Base-by-base conservation (phyloP, 2,888 invertebrate species). In the Neoaliturus tenellus region DNA sequence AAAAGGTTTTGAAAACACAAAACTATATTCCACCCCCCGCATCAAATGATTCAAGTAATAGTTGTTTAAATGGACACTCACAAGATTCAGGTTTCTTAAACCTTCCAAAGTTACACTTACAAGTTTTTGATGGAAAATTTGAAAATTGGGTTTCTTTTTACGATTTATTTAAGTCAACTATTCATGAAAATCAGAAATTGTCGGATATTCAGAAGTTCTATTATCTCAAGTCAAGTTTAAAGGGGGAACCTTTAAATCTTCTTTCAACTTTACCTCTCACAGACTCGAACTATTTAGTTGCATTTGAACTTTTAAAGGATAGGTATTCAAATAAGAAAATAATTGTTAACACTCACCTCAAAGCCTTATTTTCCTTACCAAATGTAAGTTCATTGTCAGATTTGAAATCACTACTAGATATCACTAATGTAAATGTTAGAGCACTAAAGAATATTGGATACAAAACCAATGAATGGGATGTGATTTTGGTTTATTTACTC, bases 191-290 rank as follows among this genome's bases (percentile, higher is more conserved):
- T 33, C 33, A 31, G 14, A 31, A 8, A 2, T 33, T 69, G n/a
- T 69, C 35, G 10, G 69, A 69, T 69, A 33, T 69, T 69, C 69
- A 69, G 33, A 69, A 33, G 35, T 69, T 28, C 31, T 69, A 10
- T 33, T 20, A 69, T 17, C 69, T 33, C 31, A 69, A 69, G 69
- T 31, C n/a, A 28, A 8, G 25, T 58, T 69, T 31, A 69, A 69
- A 69, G n/a, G 69, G 69, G 31, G 69, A 31, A 28, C 33, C 35
- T 8, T 69, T 33, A 20, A 33, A 33, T 14, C 69, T 69, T 69
- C 31, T 69, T 33, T 69, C 33, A 33, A 10, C 33, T 69, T 14
- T 69, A 33, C 69, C n/a, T 8, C 33, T 69, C 14, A 69, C 69
- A 17, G 33, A 69, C 1, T 2, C 6, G 23, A 58, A 58, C 35